Conservation (phyloP, 2,113 vertebrate genomes). For the Passerina amoena region DNA sequence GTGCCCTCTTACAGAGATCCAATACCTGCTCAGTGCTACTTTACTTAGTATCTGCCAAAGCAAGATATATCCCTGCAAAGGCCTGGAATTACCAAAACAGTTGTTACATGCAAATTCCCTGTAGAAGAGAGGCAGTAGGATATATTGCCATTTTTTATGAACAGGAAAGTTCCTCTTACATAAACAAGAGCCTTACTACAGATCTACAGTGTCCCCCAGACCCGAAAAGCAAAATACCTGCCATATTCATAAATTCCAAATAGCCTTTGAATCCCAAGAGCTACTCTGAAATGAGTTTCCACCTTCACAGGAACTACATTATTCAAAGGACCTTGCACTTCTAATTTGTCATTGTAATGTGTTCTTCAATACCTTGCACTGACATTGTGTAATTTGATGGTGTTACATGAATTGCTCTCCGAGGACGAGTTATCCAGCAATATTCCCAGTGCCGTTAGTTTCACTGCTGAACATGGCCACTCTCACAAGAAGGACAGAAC, state of each 20-base stretch:
- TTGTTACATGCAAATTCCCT: neutral
- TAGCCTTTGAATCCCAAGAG: constrained; percentile 9
- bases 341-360: constrained; percentile 56
- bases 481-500: constrained; percentile 24
- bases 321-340: constrained; percentile 46
- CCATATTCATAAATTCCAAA: constrained; percentile 23
- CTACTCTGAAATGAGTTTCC: constrained; percentile 12
- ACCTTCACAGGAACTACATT: constrained; percentile 37
- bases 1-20: neutral
- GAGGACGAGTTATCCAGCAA: constrained; percentile 38
- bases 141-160: neutral
- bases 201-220: neutral
- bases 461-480: constrained; percentile 4
- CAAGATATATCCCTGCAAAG: neutral
- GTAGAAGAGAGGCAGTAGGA: neutral
- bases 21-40: neutral
- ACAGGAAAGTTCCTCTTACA: neutral
- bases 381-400: constrained; percentile 59
- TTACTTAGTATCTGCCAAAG: neutral
- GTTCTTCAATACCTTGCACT: constrained; percentile 54
- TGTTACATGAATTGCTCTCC: constrained; percentile 35
- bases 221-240: neutral
- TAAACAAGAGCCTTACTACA: neutral
- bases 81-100: neutral
- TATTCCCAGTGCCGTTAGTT: neutral